Conservation (phyloP, 2,113 vertebrate species). For the Myocastor coypus region DNA sequence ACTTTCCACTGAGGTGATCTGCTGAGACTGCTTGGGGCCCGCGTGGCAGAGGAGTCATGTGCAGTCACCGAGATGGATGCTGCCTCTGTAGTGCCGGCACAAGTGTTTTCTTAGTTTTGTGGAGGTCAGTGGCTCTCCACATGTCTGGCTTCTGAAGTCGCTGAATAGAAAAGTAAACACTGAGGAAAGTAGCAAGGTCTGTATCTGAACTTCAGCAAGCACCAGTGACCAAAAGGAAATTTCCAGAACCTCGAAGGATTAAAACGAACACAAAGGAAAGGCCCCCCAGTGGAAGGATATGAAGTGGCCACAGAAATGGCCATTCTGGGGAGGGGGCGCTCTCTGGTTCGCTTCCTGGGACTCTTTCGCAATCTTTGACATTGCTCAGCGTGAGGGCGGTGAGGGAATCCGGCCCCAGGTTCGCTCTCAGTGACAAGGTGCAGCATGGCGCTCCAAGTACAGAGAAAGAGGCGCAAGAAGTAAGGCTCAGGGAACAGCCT, state of each 20-base stretch:
- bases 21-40: background rate
- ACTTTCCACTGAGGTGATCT: background rate
- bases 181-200: background rate
- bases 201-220: background rate
- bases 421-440: too few species aligned
- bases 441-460: too few species aligned
- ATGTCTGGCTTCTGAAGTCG: background rate
- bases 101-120: background rate
- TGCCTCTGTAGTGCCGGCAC: too few species aligned
- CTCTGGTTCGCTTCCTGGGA: too few species aligned
- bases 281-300: rapidly evolving
- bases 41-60: background rate
- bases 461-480: background rate
- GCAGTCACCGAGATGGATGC: background rate
- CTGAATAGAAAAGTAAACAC: background rate
- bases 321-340: too few species aligned
- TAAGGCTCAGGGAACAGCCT: background rate
- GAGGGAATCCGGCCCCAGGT: background rate
- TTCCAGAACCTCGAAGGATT: background rate
- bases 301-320: too few species aligned
- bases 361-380: rapidly evolving
- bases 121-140: background rate
- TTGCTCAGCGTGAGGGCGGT: rapidly evolving
- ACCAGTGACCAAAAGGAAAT: background rate
- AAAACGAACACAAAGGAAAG: background rate